A percentile compares a stretch with the other conserved stretches of the same genome.
These are phyloP conservation scores for Mohoua ochrocephala DNA, from an alignment of 2,113 vertebrate species.

Conservation along the genomic window DNA sequence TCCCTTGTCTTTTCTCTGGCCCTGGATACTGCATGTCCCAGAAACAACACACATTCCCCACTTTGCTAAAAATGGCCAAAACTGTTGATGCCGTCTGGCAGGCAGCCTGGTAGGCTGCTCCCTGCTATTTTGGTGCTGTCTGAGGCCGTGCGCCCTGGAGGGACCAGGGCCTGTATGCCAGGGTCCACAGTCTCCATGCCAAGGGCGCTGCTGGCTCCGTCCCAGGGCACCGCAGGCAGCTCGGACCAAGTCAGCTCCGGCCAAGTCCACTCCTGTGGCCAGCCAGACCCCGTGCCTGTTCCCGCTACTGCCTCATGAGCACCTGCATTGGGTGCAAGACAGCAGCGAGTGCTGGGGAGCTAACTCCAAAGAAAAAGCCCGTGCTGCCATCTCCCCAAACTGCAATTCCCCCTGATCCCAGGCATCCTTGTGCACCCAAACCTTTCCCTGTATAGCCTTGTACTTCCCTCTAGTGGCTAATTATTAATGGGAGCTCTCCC, in stretches of 20 bases:
- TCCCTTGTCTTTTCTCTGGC: not conserved
- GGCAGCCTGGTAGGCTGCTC: not conserved
- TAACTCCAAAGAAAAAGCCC: too few relatives aligned
- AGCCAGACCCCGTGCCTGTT: rapidly evolving
- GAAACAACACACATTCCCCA: not conserved
- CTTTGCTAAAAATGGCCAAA: not conserved
- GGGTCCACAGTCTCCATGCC: not conserved
- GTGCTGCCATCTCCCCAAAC: not conserved
- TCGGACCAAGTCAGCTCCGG: rapidly evolving
- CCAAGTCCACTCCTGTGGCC: rapidly evolving
- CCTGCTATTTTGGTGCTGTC: not conserved
- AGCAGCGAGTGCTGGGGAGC: rapidly evolving
- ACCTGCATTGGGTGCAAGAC: rapidly evolving
- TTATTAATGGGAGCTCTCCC: not conserved
- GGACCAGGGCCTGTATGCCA: rapidly evolving
- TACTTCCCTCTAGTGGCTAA: not conserved
- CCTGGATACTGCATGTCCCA: conserved; percentile 16
- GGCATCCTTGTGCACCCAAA: rapidly evolving
- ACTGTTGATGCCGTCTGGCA: too few relatives aligned
- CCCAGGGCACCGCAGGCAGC: rapidly evolving
- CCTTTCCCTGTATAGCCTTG: not conserved
- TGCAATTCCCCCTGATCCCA: rapidly evolving
- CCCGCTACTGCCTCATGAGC: rapidly evolving
- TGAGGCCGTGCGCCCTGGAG: rapidly evolving
- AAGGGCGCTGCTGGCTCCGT: not conserved